These are phyloP conservation scores for Epizoanthus scotinus DNA, from an alignment of 92 coral and sea anemone genomes.

Conservation along the genomic window DNA sequence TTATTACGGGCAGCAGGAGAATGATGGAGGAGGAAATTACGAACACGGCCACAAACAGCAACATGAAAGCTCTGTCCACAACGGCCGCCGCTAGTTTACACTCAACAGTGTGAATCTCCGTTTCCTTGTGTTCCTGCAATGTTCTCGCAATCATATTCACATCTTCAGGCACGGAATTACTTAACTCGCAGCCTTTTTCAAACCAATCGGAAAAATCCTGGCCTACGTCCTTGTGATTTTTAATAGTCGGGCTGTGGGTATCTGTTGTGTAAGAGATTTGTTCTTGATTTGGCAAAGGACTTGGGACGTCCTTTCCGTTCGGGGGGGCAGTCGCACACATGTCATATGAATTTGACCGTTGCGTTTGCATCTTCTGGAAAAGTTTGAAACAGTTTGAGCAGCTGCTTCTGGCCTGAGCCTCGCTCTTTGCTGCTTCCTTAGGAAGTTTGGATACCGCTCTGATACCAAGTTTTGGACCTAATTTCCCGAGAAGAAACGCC, in stretches of 20 bases:
- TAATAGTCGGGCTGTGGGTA: not conserved
- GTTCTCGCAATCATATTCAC: slow-evolving; percentile 53
- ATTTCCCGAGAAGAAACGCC: slow-evolving; percentile 53
- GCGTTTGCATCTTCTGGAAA: slow-evolving; percentile 15
- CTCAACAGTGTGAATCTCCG: slow-evolving; percentile 50
- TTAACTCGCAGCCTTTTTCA: not conserved
- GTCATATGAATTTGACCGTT: slow-evolving; percentile 4
- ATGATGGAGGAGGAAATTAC: slow-evolving; percentile 56
- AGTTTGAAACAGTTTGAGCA: slow-evolving; percentile 8
- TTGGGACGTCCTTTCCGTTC: not conserved
- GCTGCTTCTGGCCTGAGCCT: not conserved
- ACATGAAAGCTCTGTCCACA: slow-evolving; percentile 81
- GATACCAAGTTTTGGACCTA: slow-evolving; percentile 62
- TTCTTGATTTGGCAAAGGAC: not conserved
- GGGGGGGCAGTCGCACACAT: not conserved
- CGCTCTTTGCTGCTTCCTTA: not conserved
- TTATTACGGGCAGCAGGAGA: slow-evolving; percentile 57
- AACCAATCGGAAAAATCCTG: not conserved
- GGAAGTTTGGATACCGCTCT: not conserved
- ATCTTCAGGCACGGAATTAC: slow-evolving; percentile 40
- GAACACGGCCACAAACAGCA: slow-evolving; percentile 65
- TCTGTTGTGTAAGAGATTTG: not conserved
- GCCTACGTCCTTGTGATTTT: slow-evolving; percentile 17
- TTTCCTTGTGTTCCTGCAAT: slow-evolving; percentile 55
- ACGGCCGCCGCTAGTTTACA: slow-evolving; percentile 81